These are phyloP conservation scores for Zygothrica quintamaculata DNA, from an alignment of 2,888 invertebrate species.

Conservation along the genomic window DNA sequence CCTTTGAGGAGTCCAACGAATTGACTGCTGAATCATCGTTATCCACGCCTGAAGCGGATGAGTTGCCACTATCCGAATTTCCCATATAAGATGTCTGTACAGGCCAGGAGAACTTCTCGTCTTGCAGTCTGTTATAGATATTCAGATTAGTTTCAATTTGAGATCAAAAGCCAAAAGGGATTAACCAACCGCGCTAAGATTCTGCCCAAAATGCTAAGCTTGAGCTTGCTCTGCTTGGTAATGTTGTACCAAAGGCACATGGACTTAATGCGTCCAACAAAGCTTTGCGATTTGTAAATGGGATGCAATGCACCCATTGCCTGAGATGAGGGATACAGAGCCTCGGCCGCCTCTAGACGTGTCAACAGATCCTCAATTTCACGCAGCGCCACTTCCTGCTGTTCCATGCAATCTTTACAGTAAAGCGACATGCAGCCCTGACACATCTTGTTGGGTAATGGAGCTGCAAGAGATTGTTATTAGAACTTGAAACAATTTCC, in stretches of 20 bases:
- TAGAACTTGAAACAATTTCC: too few relatives aligned
- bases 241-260: conserved; percentile 97
- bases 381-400: conserved; percentile 90
- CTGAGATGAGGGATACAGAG: conserved; percentile 93
- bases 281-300: conserved; percentile 84
- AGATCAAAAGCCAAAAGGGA: not conserved
- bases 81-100: conserved; percentile 82
- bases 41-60: conserved; percentile 83
- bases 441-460: conserved; percentile 83
- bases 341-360: conserved; percentile 90
- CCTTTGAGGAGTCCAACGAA: conserved; percentile 80
- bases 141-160: too few relatives aligned
- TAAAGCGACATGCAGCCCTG: conserved; percentile 90
- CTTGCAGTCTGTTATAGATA: conserved; percentile 76
- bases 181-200: conserved; percentile 85
- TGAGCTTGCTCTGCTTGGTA: conserved; percentile 92
- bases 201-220: conserved; percentile 90
- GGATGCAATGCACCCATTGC: conserved; percentile 91
- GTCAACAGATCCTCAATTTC: conserved; percentile 90
- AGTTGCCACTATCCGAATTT: conserved; percentile 78
- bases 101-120: conserved; percentile 84
- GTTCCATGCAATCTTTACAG: conserved; percentile 89
- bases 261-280: conserved; percentile 86
- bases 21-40: conserved; percentile 82
- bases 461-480: conserved; percentile 46